phyloP scores from a whole-genome alignment of 2,888 invertebrate genomes.

The Drosophila fungiperda region DNA sequence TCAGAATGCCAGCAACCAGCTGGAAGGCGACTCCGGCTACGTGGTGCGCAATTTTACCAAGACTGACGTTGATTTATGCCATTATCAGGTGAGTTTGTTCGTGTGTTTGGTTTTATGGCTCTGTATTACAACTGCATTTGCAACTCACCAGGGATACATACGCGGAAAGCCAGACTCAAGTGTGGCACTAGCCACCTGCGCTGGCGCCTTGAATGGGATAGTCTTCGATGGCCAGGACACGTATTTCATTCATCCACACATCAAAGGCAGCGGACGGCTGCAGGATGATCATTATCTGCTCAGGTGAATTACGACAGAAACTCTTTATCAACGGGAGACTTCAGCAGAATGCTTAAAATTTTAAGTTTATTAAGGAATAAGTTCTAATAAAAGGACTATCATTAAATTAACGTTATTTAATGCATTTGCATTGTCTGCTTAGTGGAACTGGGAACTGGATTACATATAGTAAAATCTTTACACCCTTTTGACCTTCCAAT shows the following conservation, averaged over 20 bases:
- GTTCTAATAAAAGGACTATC: no score
- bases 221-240: slow-evolving; percentile 91
- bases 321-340: neutral
- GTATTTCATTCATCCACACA: slow-evolving; percentile 88
- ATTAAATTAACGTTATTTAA: no score
- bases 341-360: no score
- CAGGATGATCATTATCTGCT: slow-evolving; percentile 84
- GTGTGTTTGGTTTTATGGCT: slow-evolving; percentile 5
- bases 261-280: slow-evolving; percentile 78
- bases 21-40: slow-evolving; percentile 48
- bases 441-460: no score
- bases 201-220: slow-evolving; percentile 89
- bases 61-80: slow-evolving; percentile 85
- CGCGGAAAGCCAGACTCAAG: slow-evolving; percentile 89
- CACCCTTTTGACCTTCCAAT: no score
- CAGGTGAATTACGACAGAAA: slow-evolving; percentile 74
- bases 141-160: slow-evolving; percentile 87
- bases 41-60: slow-evolving; percentile 84
- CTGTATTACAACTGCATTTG: slow-evolving; percentile 16
- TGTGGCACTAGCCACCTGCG: slow-evolving; percentile 94
- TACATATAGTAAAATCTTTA: no score
- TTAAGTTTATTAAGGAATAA: no score
- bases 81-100: slow-evolving; percentile 83
- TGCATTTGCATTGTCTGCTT: no score
- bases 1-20: slow-evolving; percentile 76